Evolutionary conservation across 2,797 vertebrate genomes (phyloP).

Genomic region (Podarcis lilfordi): DNA sequence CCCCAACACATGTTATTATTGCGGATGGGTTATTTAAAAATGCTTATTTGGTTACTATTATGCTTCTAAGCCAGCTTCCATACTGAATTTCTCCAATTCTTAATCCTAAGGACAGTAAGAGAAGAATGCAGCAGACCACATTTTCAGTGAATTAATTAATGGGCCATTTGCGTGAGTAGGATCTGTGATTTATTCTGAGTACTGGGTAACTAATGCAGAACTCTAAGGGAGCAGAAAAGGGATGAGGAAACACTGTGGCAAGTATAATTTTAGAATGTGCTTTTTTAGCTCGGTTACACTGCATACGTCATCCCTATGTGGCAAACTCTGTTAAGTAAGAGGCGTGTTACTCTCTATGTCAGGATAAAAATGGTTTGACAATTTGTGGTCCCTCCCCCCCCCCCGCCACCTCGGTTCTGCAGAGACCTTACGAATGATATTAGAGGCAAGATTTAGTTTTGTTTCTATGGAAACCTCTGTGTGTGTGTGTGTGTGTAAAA

Average conservation of each 20-base stretch:
- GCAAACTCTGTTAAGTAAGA: slow-evolving; percentile 62
- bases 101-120: no score
- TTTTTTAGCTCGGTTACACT: slow-evolving; percentile 55
- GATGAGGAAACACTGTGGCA: not conserved
- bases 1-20: no score
- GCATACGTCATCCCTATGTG: slow-evolving; percentile 24
- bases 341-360: slow-evolving; percentile 61
- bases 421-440: slow-evolving; percentile 69
- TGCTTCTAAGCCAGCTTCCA: no score
- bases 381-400: slow-evolving; percentile 56
- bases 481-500: no score
- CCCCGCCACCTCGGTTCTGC: slow-evolving; percentile 49
- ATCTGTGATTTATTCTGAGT: slow-evolving; percentile 11
- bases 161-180: not conserved
- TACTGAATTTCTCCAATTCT: no score
- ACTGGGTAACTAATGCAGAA: not conserved
- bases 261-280: slow-evolving; percentile 42
- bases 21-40: no score
- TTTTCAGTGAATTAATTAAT: slow-evolving; percentile 10
- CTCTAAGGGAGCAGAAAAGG: not conserved
- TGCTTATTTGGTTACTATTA: no score
- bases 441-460: slow-evolving; percentile 74
- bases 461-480: slow-evolving; percentile 78
- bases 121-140: no score
- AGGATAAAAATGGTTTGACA: slow-evolving; percentile 72